Evolutionary conservation across 2,888 invertebrate genomes (phyloP).

Genomic region (Beris morrisii): DNA sequence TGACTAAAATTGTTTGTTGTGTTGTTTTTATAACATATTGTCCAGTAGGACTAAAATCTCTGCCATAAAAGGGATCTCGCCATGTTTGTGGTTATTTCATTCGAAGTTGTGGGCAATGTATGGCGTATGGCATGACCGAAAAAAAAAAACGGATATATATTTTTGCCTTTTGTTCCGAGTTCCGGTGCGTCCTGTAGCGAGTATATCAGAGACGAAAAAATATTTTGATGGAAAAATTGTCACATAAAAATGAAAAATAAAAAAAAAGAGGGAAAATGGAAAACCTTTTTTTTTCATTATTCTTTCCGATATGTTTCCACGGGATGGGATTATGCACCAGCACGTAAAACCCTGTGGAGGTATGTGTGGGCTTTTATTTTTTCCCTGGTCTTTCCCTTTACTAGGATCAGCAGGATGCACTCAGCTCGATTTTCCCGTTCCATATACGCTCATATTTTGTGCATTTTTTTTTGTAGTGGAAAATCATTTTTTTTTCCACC

Average conservation of each 20-base stretch:
- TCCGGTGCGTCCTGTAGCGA: background rate
- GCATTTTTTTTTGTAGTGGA: slow-evolving; percentile 5
- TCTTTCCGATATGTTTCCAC: slow-evolving; percentile 34
- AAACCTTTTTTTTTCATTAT: slow-evolving; percentile 24
- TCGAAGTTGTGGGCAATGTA: background rate
- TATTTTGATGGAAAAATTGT: slow-evolving; percentile 21
- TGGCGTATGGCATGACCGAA: too few relatives aligned
- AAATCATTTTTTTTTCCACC: slow-evolving; percentile 2
- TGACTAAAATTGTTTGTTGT: background rate
- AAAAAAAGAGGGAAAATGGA: too few relatives aligned
- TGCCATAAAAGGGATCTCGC: slow-evolving; percentile 8
- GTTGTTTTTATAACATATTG: slow-evolving; percentile 4
- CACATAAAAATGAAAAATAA: slow-evolving; percentile 12
- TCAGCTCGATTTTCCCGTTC: slow-evolving; percentile 9
- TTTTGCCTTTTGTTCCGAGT: slow-evolving; percentile 18
- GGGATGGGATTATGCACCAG: slow-evolving; percentile 36
- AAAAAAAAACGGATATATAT: slow-evolving; percentile 1
- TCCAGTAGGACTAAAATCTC: slow-evolving; percentile 10
- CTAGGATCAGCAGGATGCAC: slow-evolving; percentile 27
- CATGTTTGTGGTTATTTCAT: slow-evolving; percentile 5
- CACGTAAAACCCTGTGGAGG: slow-evolving; percentile 33
- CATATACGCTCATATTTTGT: slow-evolving; percentile 18
- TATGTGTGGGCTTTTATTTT: slow-evolving; percentile 32
- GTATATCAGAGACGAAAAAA: background rate
- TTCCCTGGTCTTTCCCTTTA: slow-evolving; percentile 27